A percentile compares a stretch with the other conserved stretches of the same genome.
phyloP scores from a whole-genome alignment of 2,113 vertebrate genomes.

The Sclerurus mexicanus region DNA sequence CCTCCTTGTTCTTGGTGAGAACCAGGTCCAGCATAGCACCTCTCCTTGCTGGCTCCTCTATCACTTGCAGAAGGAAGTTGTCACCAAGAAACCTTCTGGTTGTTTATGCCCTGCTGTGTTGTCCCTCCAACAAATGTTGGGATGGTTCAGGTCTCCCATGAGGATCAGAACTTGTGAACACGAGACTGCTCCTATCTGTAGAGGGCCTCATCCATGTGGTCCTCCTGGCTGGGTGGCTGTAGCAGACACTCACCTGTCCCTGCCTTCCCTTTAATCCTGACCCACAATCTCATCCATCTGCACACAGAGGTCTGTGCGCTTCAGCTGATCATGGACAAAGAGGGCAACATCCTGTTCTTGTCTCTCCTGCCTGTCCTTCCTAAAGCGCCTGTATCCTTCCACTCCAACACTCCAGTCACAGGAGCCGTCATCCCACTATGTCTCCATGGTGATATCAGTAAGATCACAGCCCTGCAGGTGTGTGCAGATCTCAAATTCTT shows the following conservation, averaged over 20 bases:
- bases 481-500: neutral
- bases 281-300: neutral
- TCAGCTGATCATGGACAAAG: neutral
- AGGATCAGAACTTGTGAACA: neutral
- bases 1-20: neutral
- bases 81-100: neutral
- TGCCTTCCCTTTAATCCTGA: neutral
- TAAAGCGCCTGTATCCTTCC: neutral
- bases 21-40: neutral
- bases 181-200: neutral
- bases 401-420: neutral
- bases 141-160: neutral
- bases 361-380: neutral
- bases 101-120: neutral
- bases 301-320: neutral
- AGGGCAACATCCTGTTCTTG: neutral
- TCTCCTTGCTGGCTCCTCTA: neutral
- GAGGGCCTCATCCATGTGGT: neutral
- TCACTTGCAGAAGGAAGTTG: neutral
- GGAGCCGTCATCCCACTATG: neutral
- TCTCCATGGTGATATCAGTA: neutral
- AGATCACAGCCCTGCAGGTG: neutral
- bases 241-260: neutral
- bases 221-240: neutral
- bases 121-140: neutral